Evolutionary conservation across 2,888 invertebrate genomes (phyloP).

Genomic region (Nemotelus pantherinus): DNA sequence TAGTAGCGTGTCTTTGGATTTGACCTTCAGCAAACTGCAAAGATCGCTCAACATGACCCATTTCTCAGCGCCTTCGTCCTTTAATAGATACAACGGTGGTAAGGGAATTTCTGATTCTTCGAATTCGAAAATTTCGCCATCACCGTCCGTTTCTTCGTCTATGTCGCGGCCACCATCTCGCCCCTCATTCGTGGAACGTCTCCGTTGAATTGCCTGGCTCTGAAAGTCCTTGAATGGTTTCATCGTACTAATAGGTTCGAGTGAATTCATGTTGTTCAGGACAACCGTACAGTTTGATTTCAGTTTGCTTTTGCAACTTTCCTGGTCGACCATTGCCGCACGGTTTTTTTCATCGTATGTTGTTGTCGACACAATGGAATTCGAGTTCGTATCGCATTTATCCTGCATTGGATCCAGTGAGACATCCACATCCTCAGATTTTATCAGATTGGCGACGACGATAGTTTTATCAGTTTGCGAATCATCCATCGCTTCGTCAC

Average conservation of each 20-base stretch:
- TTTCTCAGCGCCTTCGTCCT: slow-evolving; percentile 74
- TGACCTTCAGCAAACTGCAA: slow-evolving; percentile 79
- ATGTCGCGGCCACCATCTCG: slow-evolving; percentile 62
- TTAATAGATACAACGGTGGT: slow-evolving; percentile 81
- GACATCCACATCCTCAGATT: neutral
- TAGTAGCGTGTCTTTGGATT: slow-evolving; percentile 81
- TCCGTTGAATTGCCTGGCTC: slow-evolving; percentile 37
- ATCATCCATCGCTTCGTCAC: slow-evolving; percentile 20
- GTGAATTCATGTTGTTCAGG: slow-evolving; percentile 53
- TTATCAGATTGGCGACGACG: neutral
- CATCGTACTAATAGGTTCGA: slow-evolving; percentile 51
- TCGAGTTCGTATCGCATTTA: slow-evolving; percentile 50
- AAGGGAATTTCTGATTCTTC: slow-evolving; percentile 82
- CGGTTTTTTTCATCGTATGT: slow-evolving; percentile 32
- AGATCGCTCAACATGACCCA: slow-evolving; percentile 86
- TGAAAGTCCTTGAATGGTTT: slow-evolving; percentile 46
- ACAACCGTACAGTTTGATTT: slow-evolving; percentile 55
- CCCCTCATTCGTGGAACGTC: slow-evolving; percentile 30
- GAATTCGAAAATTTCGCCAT: slow-evolving; percentile 76
- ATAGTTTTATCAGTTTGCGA: slow-evolving; percentile 5
- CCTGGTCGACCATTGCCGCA: neutral
- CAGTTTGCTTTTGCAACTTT: slow-evolving; percentile 47
- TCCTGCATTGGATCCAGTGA: neutral
- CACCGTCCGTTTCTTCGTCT: slow-evolving; percentile 56
- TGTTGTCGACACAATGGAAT: slow-evolving; percentile 42